Base-by-base conservation (phyloP, 2,113 vertebrate species). In the Plecturocebus donacophilus region DNA sequence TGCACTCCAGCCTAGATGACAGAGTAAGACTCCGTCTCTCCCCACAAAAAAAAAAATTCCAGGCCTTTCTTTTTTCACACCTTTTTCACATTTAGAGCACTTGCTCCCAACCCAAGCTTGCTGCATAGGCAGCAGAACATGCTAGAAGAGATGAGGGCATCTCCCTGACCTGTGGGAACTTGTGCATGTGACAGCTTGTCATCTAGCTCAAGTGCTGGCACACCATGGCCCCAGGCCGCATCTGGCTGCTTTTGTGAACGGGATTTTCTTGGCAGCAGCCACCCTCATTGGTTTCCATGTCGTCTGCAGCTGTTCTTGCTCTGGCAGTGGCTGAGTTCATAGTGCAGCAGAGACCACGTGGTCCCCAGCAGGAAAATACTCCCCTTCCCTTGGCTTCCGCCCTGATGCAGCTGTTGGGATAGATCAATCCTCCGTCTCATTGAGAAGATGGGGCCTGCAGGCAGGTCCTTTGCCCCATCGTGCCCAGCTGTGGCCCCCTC, bases 91-190 rank as follows among this genome's bases (percentile, higher is more conserved):
- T 21, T 21, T 3, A 14, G 13, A 11, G 20, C 56, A 76, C 20
- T 40, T 47, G 45, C 56, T 56, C 54, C 66, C 38, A 3, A 40
- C 45, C 35, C 47, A 30, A 35, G 38, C 47, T 12, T 19, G 21
- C 4, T 81, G 71, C 25, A 17, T 2, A 66, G 56, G 77, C 27
- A 21, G 68, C n/a, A 32, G n/a, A 80, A 8, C 5, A 2, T 35
- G 14, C 42, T 8, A 13, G 68, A 83, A 35, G 66, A 56, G 49
- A 9, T 0, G 42, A 70, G 47, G 17, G 47, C 1, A 6, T 42
- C 21, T 20, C 47, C 64, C 38, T 19, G 27, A 35, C 21, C 2
- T 0, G 47, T 0, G 6, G 20, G 38, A 14, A 35, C 30, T 32
- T 54, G 56, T 4, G 19, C 17, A 0, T 19, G 14, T 30, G 38